Evolutionary conservation across 2,113 vertebrate genomes (phyloP), one percentile per base, ranked within the genome.

Genomic region (Indri indri): DNA sequence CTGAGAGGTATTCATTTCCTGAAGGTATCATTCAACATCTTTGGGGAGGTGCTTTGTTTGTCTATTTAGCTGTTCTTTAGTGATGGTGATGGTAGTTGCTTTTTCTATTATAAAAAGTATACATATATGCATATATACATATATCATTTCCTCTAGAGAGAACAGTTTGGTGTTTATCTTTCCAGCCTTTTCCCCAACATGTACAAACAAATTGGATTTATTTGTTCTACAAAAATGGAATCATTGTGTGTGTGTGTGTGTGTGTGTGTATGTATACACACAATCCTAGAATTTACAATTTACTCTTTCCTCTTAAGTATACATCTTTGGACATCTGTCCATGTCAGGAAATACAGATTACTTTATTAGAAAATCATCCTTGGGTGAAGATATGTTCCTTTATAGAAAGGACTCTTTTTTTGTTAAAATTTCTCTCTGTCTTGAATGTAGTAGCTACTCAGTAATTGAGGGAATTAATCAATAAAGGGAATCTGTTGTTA

Each of bases 1-100:
- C 34, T 94, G 76, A 66, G 52, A 94, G 63, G 14, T 81, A 89
- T 96, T 96, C 86, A 86, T 96, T 95, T 96, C 73, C 47, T 66
- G 57, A 85, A 81, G 7, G 40, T 95, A 52, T 90, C 9, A 63
- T 11, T 91, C 66, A 81, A 4, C 47, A 92, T 88, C 42, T 77
- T 92, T 82, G 23, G 20, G 42, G 23, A 79, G 25, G 27, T 84
- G 13, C 80, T 97, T 90, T 82, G 14, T 74, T 45, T 94, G 42
- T 61, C 8, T 85, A 14, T 18, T 47, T 85, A 54, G 9, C 34
- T 59, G 20, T 84, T 95, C 34, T 95, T 95, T 79, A 68, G 14
- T 65, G 30, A 20, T 96, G 52, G 47, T 87, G 32, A 88, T 88
- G 32, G 13, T 81, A 68, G 23, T 83, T 96, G 66, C 30, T 59